Conservation (phyloP, 1,140 invertebrate species). For the Drosophila pectinifera region DNA sequence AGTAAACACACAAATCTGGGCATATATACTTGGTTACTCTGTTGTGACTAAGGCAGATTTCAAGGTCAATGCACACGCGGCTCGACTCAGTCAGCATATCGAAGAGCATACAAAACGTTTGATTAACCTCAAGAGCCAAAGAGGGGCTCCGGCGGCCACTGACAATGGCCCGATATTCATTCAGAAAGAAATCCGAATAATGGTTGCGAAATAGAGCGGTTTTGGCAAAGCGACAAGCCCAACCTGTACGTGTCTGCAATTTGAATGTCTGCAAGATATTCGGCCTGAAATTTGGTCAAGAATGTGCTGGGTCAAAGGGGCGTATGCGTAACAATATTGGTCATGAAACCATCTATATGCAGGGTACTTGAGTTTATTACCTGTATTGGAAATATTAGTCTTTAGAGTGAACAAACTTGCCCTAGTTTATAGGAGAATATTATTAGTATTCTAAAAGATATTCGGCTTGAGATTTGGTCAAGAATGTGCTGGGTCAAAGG, state of each 20-base stretch:
- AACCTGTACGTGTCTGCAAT: conserved; percentile 68
- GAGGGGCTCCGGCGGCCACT: conserved; percentile 40
- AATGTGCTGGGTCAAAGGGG: conserved; percentile 63
- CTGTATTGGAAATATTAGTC: too few relatives aligned
- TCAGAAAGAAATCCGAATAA: conserved; percentile 61
- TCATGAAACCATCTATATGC: too few relatives aligned
- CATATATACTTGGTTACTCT: too few relatives aligned
- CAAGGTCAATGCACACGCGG: conserved; percentile 67
- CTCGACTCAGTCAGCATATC: conserved; percentile 32
- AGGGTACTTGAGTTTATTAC: too few relatives aligned
- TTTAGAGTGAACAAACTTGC: too few relatives aligned
- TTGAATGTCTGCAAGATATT: conserved; percentile 18
- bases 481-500: conserved; percentile 67
- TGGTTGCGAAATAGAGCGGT: conserved; percentile 75
- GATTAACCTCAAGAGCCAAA: conserved; percentile 76
- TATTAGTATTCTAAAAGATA: too few relatives aligned
- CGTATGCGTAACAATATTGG: conserved; percentile 51
- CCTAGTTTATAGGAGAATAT: too few relatives aligned
- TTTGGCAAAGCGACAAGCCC: conserved; percentile 57
- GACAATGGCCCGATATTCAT: conserved; percentile 75
- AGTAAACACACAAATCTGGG: conserved; percentile 34
- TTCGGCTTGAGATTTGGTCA: conserved; percentile 12
- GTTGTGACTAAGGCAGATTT: conserved; percentile 48
- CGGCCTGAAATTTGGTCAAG: conserved; percentile 32
- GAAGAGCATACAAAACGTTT: conserved; percentile 76